Percentiles rank a stretch among this genome's conserved stretches.
Evolutionary conservation across 1,140 invertebrate genomes (phyloP).

Genomic region (Gonioctena quinquepunctata): DNA sequence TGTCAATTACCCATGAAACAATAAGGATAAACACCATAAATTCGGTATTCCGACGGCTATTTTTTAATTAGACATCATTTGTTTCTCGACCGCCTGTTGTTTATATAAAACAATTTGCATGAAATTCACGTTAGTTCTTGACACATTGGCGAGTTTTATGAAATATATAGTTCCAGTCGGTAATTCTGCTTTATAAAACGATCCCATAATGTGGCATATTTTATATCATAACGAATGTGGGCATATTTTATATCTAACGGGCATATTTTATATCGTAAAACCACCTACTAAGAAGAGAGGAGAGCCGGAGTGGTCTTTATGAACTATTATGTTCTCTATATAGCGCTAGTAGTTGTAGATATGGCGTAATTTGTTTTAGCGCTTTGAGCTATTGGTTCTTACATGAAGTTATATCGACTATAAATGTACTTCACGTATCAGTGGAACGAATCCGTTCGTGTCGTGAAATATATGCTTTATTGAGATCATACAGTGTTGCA

Average conservation of each 20-base stretch:
- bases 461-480: not conserved
- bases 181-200: not conserved
- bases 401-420: not conserved
- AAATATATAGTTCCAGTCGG: not conserved
- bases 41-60: not conserved
- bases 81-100: not conserved
- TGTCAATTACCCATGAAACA: not conserved
- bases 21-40: slow-evolving; percentile 2
- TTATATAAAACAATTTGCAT: slow-evolving; percentile 4
- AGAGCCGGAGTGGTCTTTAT: not conserved
- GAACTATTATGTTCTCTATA: not conserved
- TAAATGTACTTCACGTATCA: not conserved
- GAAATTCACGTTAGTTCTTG: not conserved
- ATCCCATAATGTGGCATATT: not conserved
- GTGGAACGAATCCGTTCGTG: not conserved
- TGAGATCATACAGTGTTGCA: not conserved
- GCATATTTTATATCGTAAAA: not conserved
- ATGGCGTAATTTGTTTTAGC: not conserved
- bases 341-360: not conserved
- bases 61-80: not conserved
- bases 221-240: not conserved
- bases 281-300: not conserved
- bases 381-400: not conserved
- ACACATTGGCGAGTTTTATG: not conserved
- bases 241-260: not conserved